Percentiles rank a stretch among this genome's conserved stretches.
Evolutionary conservation across 2,797 vertebrate genomes (phyloP).

Genomic region (Mastacembelus armatus): DNA sequence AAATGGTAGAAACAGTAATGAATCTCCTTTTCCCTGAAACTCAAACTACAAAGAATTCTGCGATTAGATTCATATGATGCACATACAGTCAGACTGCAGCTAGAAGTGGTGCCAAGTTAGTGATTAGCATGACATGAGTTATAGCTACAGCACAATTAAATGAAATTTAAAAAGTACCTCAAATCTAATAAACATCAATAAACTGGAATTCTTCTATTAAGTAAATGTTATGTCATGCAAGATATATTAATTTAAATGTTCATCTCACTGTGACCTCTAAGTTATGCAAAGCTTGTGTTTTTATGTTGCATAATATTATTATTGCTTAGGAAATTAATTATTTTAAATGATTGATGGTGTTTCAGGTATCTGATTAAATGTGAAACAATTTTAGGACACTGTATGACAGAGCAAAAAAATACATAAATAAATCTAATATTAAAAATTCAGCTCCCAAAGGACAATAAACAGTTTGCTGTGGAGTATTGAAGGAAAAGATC

Average conservation of each 20-base stretch:
- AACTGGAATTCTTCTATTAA: not conserved
- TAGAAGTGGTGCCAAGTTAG: not conserved
- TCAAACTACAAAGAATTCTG: not conserved
- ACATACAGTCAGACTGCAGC: not conserved
- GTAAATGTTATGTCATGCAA: not conserved
- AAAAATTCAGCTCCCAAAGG: too few species aligned
- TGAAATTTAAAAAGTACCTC: not conserved
- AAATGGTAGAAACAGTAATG: not conserved
- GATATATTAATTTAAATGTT: not conserved
- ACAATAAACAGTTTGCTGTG: not conserved
- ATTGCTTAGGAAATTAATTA: not conserved
- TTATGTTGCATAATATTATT: not conserved
- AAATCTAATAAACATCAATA: not conserved
- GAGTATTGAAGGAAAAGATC: not conserved
- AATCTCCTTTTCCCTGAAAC: not conserved
- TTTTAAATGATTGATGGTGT: not conserved
- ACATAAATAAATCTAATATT: too few species aligned
- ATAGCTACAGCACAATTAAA: not conserved
- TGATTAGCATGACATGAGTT: not conserved
- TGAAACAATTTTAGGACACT: not conserved
- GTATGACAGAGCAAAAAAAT: too few species aligned
- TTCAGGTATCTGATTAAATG: not conserved
- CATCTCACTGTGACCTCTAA: not conserved
- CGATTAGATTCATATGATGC: slow-evolving; percentile 6
- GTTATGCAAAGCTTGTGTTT: too few species aligned